phyloP scores from a whole-genome alignment of 2,888 invertebrate genomes.

The Ecdyonurus torrentis region DNA sequence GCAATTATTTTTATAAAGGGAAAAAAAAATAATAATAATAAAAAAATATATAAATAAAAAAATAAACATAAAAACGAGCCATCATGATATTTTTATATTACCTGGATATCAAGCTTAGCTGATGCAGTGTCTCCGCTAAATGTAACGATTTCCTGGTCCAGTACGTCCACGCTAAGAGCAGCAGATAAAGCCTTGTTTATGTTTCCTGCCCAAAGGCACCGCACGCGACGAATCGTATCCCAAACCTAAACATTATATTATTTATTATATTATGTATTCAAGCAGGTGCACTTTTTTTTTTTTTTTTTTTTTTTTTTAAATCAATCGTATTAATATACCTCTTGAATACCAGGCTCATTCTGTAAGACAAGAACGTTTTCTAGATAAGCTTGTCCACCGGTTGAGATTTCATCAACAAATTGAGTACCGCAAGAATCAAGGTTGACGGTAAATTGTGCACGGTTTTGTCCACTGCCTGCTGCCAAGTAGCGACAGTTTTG shows the following conservation, averaged over 20 bases:
- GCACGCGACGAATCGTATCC: conserved; percentile 60
- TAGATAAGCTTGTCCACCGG: conserved; percentile 58
- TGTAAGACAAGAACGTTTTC: conserved; percentile 62
- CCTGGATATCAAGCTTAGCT: conserved; percentile 58
- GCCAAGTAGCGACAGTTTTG: conserved; percentile 55
- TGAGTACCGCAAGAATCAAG: conserved; percentile 61
- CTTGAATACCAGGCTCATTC: conserved; percentile 58
- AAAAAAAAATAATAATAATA: not conserved
- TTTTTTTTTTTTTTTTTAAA: not conserved
- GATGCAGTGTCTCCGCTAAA: conserved; percentile 74
- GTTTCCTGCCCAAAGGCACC: conserved; percentile 69
- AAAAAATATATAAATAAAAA: not conserved
- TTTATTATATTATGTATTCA: not conserved
- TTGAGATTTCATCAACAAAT: conserved; percentile 60
- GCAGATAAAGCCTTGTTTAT: conserved; percentile 56
- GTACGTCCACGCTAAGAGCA: conserved; percentile 58
- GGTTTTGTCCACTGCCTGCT: conserved; percentile 48
- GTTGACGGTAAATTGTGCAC: conserved; percentile 56
- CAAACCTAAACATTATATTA: conserved; percentile 35
- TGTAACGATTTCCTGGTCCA: conserved; percentile 62
- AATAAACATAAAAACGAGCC: not conserved
- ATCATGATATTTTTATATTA: conserved; percentile 9
- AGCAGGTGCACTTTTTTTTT: not conserved
- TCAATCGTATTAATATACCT: conserved; percentile 20
- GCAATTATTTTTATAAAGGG: too few species aligned